Conservation (phyloP, 2,113 vertebrate genomes). For the Osmerus mordax region DNA sequence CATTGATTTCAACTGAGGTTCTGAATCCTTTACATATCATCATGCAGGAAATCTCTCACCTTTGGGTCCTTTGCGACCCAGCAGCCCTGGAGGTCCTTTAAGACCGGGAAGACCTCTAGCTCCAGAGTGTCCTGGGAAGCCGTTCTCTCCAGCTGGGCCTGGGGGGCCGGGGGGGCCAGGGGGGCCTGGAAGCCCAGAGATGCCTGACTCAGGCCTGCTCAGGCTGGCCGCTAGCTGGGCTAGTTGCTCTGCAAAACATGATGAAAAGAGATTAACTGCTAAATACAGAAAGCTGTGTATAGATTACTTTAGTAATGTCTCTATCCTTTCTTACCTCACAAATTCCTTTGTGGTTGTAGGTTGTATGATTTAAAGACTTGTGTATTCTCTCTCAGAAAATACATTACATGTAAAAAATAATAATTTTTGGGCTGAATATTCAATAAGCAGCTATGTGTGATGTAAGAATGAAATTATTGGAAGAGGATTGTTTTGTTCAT, state of each 20-base stretch:
- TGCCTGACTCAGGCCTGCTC: conserved; percentile 83
- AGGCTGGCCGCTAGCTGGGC: conserved; percentile 92
- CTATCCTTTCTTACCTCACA: no score
- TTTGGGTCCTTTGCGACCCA: conserved; percentile 89
- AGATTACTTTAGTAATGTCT: no score
- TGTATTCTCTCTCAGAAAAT: no score
- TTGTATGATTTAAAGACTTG: no score
- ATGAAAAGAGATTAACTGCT: background rate
- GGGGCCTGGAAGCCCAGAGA: conserved; percentile 79
- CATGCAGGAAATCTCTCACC: conserved; percentile 68
- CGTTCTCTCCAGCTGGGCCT: conserved; percentile 83
- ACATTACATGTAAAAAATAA: no score
- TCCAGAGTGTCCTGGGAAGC: conserved; percentile 88
- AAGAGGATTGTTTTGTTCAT: no score
- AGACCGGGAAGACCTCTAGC: conserved; percentile 88
- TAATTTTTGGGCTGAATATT: no score
- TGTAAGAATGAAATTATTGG: no score
- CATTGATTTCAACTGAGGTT: background rate
- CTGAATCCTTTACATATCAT: background rate
- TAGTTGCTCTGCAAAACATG: conserved; percentile 82
- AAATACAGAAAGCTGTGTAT: background rate
- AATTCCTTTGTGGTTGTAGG: no score
- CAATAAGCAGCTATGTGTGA: no score
- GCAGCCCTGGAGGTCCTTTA: conserved; percentile 86
- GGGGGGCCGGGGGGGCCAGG: conserved; percentile 77